phyloP scores from a whole-genome alignment of 2,888 invertebrate genomes.

The Acrobasis repandana region DNA sequence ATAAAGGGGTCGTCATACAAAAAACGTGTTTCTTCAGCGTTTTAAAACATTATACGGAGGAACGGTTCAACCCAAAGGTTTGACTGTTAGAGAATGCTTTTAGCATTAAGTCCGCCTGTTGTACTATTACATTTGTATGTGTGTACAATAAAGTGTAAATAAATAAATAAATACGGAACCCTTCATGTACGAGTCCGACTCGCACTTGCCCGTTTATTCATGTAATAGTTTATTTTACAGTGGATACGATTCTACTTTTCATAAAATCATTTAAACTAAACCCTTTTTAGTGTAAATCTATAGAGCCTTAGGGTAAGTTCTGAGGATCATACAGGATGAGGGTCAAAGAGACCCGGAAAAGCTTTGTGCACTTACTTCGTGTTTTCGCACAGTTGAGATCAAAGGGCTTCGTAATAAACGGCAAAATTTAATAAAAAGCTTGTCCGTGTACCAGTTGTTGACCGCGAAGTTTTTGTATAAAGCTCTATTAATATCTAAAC shows the following conservation, averaged over 20 bases:
- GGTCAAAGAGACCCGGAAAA: neutral
- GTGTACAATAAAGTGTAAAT: too few relatives aligned
- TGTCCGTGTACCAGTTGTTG: neutral
- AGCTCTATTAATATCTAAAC: neutral
- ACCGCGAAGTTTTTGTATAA: neutral
- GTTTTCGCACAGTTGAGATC: conserved; percentile 1
- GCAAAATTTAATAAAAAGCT: conserved; percentile 1
- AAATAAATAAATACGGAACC: too few relatives aligned
- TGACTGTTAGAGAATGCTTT: too few relatives aligned
- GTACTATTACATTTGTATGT: too few relatives aligned
- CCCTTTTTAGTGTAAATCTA: neutral
- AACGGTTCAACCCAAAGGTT: too few relatives aligned
- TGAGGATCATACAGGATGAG: conserved; percentile 4
- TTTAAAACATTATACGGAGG: too few relatives aligned
- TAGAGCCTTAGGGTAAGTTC: neutral
- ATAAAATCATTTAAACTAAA: neutral
- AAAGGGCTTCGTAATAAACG: conserved; percentile 5
- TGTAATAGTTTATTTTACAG: neutral
- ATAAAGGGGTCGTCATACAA: too few relatives aligned
- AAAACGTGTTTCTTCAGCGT: too few relatives aligned
- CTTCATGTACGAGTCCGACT: too few relatives aligned
- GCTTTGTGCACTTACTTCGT: neutral
- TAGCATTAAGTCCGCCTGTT: too few relatives aligned
- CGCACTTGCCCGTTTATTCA: too few relatives aligned
- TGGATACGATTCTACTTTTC: neutral